These are phyloP conservation scores for Acleris laterana DNA, from an alignment of 2,888 invertebrate species.

Conservation along the genomic window DNA sequence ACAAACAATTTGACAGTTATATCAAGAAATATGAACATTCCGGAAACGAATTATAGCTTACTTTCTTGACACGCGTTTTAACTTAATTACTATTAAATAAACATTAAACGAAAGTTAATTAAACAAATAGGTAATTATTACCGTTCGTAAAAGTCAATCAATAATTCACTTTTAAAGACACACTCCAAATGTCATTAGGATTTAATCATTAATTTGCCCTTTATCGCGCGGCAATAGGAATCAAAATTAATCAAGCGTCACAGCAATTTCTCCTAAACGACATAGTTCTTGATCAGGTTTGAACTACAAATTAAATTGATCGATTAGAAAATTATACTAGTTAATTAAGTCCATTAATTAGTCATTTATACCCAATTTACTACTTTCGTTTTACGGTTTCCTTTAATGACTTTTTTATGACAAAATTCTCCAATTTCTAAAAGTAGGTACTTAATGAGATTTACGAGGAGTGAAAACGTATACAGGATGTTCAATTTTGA, in stretches of 20 bases:
- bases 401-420: slow-evolving; percentile 5
- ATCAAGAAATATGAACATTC: neutral
- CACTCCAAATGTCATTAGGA: neutral
- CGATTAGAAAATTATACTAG: slow-evolving; percentile 17
- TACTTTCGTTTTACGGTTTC: slow-evolving; percentile 22
- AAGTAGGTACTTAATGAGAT: neutral
- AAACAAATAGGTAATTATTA: slow-evolving; percentile 18
- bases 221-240: neutral
- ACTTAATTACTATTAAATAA: neutral
- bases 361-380: slow-evolving; percentile 22
- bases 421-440: slow-evolving; percentile 5
- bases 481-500: too few species aligned
- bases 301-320: slow-evolving; percentile 19
- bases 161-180: too few species aligned
- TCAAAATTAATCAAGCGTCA: neutral
- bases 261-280: slow-evolving; percentile 12
- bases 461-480: neutral
- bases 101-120: slow-evolving; percentile 2
- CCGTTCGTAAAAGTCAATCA: slow-evolving; percentile 11
- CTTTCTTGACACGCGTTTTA: slow-evolving; percentile 26
- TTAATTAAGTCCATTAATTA: slow-evolving; percentile 18
- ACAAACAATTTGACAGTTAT: too few species aligned
- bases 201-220: neutral
- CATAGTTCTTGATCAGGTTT: slow-evolving; percentile 20
- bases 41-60: slow-evolving; percentile 4